Evolutionary conservation across 2,797 vertebrate genomes (phyloP).

Genomic region (Karalla daura): DNA sequence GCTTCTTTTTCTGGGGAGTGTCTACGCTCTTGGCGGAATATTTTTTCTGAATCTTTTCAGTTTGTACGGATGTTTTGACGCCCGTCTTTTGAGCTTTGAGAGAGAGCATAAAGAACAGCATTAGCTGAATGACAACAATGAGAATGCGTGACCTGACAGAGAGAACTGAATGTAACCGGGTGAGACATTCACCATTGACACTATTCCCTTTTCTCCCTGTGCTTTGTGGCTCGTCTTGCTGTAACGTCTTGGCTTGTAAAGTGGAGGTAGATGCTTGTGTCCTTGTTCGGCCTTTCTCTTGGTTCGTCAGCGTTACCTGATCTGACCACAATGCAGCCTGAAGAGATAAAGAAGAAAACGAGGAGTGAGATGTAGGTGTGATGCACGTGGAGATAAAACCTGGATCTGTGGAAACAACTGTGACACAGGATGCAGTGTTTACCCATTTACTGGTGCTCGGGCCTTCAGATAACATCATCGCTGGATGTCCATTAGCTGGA

Average conservation of each 20-base stretch:
- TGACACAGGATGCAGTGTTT: constrained; percentile 5
- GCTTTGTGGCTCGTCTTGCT: constrained; percentile 28
- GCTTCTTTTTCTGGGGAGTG: constrained; percentile 38
- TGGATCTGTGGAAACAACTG: neutral
- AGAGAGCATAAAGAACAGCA: neutral
- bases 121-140: neutral
- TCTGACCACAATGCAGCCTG: constrained; percentile 63
- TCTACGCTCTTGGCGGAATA: constrained; percentile 21
- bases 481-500: constrained; percentile 50
- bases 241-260: constrained; percentile 20
- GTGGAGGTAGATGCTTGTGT: constrained; percentile 42
- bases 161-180: neutral
- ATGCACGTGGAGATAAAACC: neutral
- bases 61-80: constrained; percentile 21
- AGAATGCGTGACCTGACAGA: neutral
- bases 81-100: constrained; percentile 50
- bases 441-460: constrained; percentile 74
- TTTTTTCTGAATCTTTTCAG: constrained; percentile 41
- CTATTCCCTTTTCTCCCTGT: constrained; percentile 31
- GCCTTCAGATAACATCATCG: constrained; percentile 49
- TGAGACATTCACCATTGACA: constrained; percentile 30
- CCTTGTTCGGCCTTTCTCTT: constrained; percentile 35
- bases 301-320: constrained; percentile 24
- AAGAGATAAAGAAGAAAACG: constrained; percentile 17
- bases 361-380: neutral